Percentiles rank a stretch among this genome's conserved stretches.
phyloP scores from a whole-genome alignment of 2,888 invertebrate species.

The Orchesellides sinensis region DNA sequence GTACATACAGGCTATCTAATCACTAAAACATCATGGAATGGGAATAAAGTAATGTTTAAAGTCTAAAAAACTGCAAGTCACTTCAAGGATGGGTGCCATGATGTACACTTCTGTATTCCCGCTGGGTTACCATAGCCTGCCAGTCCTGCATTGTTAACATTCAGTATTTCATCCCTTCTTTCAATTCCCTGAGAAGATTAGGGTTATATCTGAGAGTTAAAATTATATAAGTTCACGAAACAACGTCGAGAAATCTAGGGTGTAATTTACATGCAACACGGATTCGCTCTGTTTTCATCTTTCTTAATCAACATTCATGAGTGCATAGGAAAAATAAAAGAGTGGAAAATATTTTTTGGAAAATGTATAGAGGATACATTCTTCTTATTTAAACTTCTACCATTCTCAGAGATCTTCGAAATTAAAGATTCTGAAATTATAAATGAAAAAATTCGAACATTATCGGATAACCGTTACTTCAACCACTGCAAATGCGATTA shows the following conservation, averaged over 20 bases:
- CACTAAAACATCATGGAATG: slow-evolving; percentile 61
- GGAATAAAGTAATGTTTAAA: slow-evolving; percentile 38
- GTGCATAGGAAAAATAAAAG: too few relatives aligned
- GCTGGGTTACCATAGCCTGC: slow-evolving; percentile 55
- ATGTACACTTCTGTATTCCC: slow-evolving; percentile 47
- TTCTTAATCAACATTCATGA: too few relatives aligned
- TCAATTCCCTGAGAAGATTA: slow-evolving; percentile 15
- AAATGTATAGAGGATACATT: too few relatives aligned
- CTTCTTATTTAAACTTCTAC: too few relatives aligned
- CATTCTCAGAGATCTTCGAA: too few relatives aligned
- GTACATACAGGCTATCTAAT: slow-evolving; percentile 31
- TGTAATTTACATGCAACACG: slow-evolving; percentile 48
- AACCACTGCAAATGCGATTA: too few relatives aligned
- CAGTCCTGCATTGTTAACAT: slow-evolving; percentile 63
- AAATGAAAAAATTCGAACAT: too few relatives aligned
- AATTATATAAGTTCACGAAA: slow-evolving; percentile 22
- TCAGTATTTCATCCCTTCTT: slow-evolving; percentile 34
- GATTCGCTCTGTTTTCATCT: slow-evolving; percentile 33
- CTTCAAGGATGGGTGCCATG: slow-evolving; percentile 75
- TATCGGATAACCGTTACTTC: too few relatives aligned
- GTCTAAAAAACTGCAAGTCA: slow-evolving; percentile 74
- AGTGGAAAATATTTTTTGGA: too few relatives aligned
- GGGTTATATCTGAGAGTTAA: not conserved
- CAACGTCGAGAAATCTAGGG: slow-evolving; percentile 29
- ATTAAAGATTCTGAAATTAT: too few relatives aligned